Percentiles rank a stretch among this genome's conserved stretches.
These are phyloP conservation scores for Nomada ferruginata DNA, from an alignment of 2,888 invertebrate genomes.

Conservation along the genomic window DNA sequence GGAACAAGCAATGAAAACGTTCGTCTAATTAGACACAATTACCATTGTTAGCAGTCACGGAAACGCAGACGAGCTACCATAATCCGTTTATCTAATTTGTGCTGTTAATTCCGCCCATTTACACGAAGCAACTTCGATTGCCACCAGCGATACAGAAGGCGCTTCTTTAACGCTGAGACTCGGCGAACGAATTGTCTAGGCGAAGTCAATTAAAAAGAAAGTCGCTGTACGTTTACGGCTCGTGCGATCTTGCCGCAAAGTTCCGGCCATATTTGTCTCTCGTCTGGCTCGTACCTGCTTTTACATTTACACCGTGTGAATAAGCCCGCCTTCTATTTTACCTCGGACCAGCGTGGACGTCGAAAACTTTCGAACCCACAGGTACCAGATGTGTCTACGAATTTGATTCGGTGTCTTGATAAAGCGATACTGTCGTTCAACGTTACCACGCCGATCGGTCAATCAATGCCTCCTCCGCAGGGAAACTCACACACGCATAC, in stretches of 20 bases:
- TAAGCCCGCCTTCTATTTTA: background rate
- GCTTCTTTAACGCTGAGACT: background rate
- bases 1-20: slow-evolving; percentile 37
- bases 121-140: slow-evolving; percentile 30
- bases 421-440: slow-evolving; percentile 25
- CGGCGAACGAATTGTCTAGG: background rate
- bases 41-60: slow-evolving; percentile 52
- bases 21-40: slow-evolving; percentile 45
- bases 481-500: slow-evolving; percentile 26
- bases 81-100: slow-evolving; percentile 48
- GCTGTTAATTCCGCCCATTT: slow-evolving; percentile 25
- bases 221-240: background rate
- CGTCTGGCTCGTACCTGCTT: background rate
- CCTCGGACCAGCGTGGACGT: background rate
- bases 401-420: slow-evolving; percentile 11
- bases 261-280: background rate
- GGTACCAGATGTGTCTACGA: background rate
- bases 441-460: slow-evolving; percentile 68
- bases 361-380: background rate
- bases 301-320: background rate
- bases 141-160: slow-evolving; percentile 11
- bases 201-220: slow-evolving; percentile 26
- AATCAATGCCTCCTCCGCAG: slow-evolving; percentile 61
- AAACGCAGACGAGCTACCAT: slow-evolving; percentile 29
- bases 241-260: background rate